These are phyloP conservation scores for Hydraecia micacea DNA, from an alignment of 2,888 invertebrate species.

Conservation along the genomic window DNA sequence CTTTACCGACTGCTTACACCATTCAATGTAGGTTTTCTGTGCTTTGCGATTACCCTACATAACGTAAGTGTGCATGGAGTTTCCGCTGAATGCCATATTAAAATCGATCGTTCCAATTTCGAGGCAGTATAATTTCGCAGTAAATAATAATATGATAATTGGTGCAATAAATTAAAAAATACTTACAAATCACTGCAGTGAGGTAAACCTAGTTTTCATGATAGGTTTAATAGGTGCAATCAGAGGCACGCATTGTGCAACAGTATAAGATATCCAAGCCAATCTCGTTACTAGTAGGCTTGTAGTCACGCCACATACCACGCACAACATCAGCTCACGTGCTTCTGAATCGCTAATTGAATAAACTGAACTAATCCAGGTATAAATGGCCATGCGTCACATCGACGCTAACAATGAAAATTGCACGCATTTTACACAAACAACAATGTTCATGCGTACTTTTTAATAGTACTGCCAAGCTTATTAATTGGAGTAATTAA, in stretches of 20 bases:
- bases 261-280: conserved; percentile 51
- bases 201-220: conserved; percentile 40
- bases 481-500: conserved; percentile 49
- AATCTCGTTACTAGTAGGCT: conserved; percentile 60
- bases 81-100: not conserved
- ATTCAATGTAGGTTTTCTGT: conserved; percentile 39
- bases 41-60: conserved; percentile 1
- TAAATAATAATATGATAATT: conserved; percentile 13
- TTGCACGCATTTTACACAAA: conserved; percentile 52
- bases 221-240: conserved; percentile 54
- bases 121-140: conserved; percentile 2
- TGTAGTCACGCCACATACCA: conserved; percentile 67
- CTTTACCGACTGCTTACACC: conserved; percentile 38
- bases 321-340: conserved; percentile 71
- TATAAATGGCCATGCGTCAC: conserved; percentile 65
- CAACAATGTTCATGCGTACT: conserved; percentile 31
- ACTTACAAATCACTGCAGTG: conserved; percentile 10
- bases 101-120: conserved; percentile 6
- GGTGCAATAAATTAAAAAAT: conserved; percentile 43
- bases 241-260: conserved; percentile 61
- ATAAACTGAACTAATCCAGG: conserved; percentile 73
- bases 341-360: conserved; percentile 73
- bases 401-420: conserved; percentile 50
- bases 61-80: conserved; percentile 11
- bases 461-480: conserved; percentile 37